phyloP scores from a whole-genome alignment of 2,888 invertebrate genomes.

The Helleia helle region DNA sequence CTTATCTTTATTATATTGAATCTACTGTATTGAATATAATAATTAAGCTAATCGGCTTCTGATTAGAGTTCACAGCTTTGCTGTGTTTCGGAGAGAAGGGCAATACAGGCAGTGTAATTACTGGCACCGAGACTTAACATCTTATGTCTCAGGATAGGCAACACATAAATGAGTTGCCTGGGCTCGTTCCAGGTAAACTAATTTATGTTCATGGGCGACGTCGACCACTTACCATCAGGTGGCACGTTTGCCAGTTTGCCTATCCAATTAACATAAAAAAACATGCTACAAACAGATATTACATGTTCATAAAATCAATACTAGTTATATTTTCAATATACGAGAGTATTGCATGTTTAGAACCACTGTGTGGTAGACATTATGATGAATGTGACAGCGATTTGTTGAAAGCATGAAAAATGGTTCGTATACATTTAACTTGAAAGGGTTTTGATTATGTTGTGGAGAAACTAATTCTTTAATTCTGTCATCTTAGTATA shows the following conservation, averaged over 20 bases:
- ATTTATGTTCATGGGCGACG: no score
- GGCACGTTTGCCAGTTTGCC: no score
- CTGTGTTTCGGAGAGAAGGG: no score
- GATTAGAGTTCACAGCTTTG: no score
- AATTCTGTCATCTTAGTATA: background rate
- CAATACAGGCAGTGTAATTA: no score
- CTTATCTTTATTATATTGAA: background rate
- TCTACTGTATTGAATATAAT: background rate
- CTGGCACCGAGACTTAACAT: no score
- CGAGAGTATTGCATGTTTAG: conserved; percentile 11
- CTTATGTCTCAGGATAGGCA: no score
- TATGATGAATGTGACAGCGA: conserved; percentile 24
- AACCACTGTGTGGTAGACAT: conserved; percentile 10
- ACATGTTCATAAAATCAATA: conserved; percentile 3
- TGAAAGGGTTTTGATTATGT: conserved; percentile 14
- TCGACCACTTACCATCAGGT: no score
- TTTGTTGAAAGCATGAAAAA: conserved; percentile 24
- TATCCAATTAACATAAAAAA: no score
- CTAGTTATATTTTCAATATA: conserved; percentile 10
- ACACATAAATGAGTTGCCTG: no score
- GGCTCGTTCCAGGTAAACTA: no score
- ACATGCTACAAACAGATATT: background rate
- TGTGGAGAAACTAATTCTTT: background rate
- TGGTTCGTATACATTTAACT: conserved; percentile 18
- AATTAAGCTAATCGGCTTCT: no score